These are phyloP conservation scores for Blastobasis adustella DNA, from an alignment of 2,888 invertebrate species.

Conservation along the genomic window DNA sequence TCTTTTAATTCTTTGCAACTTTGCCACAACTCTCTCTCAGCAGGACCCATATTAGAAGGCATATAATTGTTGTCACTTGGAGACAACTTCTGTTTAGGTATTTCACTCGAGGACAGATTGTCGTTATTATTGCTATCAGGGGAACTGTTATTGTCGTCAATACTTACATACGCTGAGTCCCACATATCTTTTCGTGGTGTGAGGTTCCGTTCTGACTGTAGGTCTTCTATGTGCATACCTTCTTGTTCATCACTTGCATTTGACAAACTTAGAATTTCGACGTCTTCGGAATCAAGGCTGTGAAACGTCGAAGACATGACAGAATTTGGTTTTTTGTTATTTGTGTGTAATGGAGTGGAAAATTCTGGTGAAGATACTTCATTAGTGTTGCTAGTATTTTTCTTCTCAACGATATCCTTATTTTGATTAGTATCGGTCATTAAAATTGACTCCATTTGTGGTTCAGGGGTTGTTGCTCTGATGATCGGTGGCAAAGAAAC, in stretches of 20 bases:
- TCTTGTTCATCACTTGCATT: slow-evolving; percentile 29
- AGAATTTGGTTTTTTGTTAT: slow-evolving; percentile 9
- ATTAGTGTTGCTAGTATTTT: slow-evolving; percentile 10
- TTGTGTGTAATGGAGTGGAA: slow-evolving; percentile 28
- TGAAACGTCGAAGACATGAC: slow-evolving; percentile 35
- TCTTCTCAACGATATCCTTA: slow-evolving; percentile 6
- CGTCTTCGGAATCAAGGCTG: slow-evolving; percentile 43
- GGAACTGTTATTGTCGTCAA: slow-evolving; percentile 63
- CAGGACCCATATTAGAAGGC: slow-evolving; percentile 56
- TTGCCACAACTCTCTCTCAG: slow-evolving; percentile 64
- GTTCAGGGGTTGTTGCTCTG: slow-evolving; percentile 45
- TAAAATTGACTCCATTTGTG: slow-evolving; percentile 41
- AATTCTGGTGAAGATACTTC: slow-evolving; percentile 23
- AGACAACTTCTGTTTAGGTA: slow-evolving; percentile 38
- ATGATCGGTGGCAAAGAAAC: slow-evolving; percentile 59
- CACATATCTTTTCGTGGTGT: slow-evolving; percentile 60
- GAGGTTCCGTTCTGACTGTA: slow-evolving; percentile 27
- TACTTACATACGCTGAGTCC: slow-evolving; percentile 73
- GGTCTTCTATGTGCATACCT: slow-evolving; percentile 24
- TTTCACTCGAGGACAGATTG: slow-evolving; percentile 31
- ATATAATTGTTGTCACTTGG: slow-evolving; percentile 31
- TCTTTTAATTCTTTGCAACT: slow-evolving; percentile 41
- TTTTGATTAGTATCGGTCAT: slow-evolving; percentile 21
- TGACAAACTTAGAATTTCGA: slow-evolving; percentile 31
- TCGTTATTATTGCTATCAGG: slow-evolving; percentile 60